These are phyloP conservation scores for Drosophila basisetae DNA, from an alignment of 2,888 invertebrate genomes.

Conservation along the genomic window DNA sequence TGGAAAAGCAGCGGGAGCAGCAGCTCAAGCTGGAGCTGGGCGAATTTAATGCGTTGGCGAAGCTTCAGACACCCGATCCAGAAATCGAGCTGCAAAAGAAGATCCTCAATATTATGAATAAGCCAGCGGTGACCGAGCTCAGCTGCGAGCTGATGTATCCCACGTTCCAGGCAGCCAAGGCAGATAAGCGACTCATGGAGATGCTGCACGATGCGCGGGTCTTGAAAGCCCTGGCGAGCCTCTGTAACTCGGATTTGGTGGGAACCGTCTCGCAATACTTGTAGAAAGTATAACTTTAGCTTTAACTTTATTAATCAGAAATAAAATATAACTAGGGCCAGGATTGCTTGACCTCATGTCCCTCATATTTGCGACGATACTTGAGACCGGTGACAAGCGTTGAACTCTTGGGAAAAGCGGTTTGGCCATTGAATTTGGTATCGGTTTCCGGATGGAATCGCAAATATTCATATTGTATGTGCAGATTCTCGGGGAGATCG, in stretches of 20 bases:
- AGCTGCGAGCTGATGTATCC: constrained; percentile 76
- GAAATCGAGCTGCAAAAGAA: constrained; percentile 85
- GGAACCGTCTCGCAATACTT: constrained; percentile 66
- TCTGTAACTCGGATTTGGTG: constrained; percentile 85
- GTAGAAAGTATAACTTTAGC: constrained; percentile 76
- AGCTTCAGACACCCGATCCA: constrained; percentile 82
- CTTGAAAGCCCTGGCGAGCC: constrained; percentile 91
- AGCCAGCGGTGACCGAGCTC: constrained; percentile 83
- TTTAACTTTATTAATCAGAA: constrained; percentile 17
- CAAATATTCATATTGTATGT: constrained; percentile 92
- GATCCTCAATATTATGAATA: constrained; percentile 84
- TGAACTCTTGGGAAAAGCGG: constrained; percentile 94
- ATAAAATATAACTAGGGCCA: constrained; percentile 86
- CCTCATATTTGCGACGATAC: constrained; percentile 92
- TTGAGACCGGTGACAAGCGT: constrained; percentile 94
- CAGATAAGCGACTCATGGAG: constrained; percentile 86
- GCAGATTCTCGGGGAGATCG: constrained; percentile 94
- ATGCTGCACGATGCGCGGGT: constrained; percentile 92
- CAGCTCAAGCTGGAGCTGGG: constrained; percentile 91
- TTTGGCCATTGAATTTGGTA: constrained; percentile 90
- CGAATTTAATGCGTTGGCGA: constrained; percentile 86
- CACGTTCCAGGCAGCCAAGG: constrained; percentile 73
- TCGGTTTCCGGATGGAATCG: constrained; percentile 94
- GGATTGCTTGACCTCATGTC: constrained; percentile 88
- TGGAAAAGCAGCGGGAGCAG: constrained; percentile 90